Conservation (phyloP, 1,140 invertebrate genomes). For the Drosophila prosaltans region DNA sequence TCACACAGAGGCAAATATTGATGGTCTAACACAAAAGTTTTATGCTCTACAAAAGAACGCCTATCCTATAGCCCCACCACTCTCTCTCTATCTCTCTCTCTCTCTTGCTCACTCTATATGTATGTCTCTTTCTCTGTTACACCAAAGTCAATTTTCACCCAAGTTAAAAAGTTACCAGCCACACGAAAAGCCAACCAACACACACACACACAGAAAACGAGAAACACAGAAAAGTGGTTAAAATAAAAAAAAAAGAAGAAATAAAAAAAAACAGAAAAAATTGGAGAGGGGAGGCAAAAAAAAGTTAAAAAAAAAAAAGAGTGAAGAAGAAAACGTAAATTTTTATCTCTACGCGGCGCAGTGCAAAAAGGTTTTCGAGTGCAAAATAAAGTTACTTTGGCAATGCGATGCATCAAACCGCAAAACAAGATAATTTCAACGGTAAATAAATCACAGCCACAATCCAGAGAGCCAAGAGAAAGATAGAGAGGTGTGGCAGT, state of each 20-base stretch:
- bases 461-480: constrained; percentile 18
- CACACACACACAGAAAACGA: constrained; percentile 19
- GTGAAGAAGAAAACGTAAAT: constrained; percentile 61
- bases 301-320: constrained; percentile 49
- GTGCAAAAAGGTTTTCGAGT: constrained; percentile 78
- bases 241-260: constrained; percentile 20
- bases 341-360: constrained; percentile 69
- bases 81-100: neutral
- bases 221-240: constrained; percentile 17
- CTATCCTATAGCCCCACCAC: constrained; percentile 22
- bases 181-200: constrained; percentile 39
- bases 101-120: no score
- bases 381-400: constrained; percentile 81
- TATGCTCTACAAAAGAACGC: constrained; percentile 55
- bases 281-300: constrained; percentile 19
- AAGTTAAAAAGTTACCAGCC: constrained; percentile 74
- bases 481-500: neutral
- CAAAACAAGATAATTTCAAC: constrained; percentile 83
- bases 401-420: constrained; percentile 80
- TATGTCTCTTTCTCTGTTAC: neutral
- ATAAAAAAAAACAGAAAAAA: constrained; percentile 22
- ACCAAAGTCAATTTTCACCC: constrained; percentile 76
- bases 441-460: constrained; percentile 79
- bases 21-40: constrained; percentile 77
- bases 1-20: constrained; percentile 70